Evolutionary conservation across 1,140 invertebrate genomes (phyloP).

Genomic region (Zaprionus ghesquierei): DNA sequence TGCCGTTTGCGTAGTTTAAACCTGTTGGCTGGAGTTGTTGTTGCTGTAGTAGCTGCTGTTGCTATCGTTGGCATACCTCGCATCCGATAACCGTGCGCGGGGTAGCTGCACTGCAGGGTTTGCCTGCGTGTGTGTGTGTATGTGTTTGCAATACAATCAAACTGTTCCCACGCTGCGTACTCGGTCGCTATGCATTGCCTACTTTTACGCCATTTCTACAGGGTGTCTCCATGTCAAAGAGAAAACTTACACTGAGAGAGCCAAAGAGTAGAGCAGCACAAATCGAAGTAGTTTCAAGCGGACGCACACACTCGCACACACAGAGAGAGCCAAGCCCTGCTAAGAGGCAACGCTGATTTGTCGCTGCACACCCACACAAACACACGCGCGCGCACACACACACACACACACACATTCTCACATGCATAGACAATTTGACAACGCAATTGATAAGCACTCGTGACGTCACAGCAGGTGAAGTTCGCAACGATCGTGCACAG

Average conservation of each 20-base stretch:
- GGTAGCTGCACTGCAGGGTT: background rate
- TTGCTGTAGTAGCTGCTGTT: constrained; percentile 13
- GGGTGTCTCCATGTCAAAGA: background rate
- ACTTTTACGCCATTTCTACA: background rate
- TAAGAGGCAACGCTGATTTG: too few species aligned
- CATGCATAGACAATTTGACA: constrained; percentile 30
- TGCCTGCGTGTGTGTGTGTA: background rate
- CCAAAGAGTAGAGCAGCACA: background rate
- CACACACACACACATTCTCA: background rate
- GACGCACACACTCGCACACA: background rate
- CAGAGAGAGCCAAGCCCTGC: background rate
- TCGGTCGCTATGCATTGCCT: background rate
- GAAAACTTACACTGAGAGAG: background rate
- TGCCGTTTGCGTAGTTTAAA: constrained; percentile 62
- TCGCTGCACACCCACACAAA: background rate
- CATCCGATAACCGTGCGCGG: background rate
- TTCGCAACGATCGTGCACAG: background rate
- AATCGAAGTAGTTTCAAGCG: background rate
- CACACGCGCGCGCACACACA: constrained; percentile 2
- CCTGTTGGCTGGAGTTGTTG: constrained; percentile 49
- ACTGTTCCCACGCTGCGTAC: too few species aligned
- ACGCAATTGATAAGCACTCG: constrained; percentile 46
- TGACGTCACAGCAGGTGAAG: constrained; percentile 41
- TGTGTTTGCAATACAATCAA: background rate
- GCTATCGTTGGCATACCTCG: background rate